phyloP scores from a whole-genome alignment of 1,140 invertebrate species.

The Caenorhabditis elegans region DNA sequence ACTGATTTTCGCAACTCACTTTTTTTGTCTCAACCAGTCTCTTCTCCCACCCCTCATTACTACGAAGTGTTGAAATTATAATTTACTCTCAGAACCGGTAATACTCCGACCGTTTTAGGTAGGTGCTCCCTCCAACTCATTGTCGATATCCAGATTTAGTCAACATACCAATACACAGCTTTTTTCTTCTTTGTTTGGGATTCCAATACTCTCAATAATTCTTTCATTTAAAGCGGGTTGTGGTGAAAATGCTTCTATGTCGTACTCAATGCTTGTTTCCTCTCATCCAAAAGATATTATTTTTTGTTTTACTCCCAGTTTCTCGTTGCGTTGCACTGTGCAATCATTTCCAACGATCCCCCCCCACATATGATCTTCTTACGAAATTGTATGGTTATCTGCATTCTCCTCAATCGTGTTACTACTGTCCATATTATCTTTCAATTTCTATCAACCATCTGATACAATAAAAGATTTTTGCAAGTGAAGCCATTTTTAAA shows the following conservation, averaged over 20 bases:
- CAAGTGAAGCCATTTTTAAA: neutral
- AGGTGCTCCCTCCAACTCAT: constrained; percentile 1
- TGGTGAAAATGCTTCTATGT: constrained; percentile 33
- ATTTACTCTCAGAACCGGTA: constrained; percentile 31
- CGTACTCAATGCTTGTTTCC: neutral
- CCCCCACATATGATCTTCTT: constrained; percentile 10
- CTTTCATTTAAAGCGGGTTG: constrained; percentile 24
- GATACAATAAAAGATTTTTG: neutral
- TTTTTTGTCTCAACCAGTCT: neutral
- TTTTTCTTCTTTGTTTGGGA: neutral
- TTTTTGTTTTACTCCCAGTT: neutral
- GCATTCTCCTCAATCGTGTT: too few species aligned
- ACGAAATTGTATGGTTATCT: neutral
- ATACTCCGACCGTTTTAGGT: constrained; percentile 26
- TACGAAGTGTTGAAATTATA: constrained; percentile 19
- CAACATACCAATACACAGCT: neutral
- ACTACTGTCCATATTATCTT: neutral
- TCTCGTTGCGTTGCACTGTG: neutral
- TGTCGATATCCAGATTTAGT: constrained; percentile 28
- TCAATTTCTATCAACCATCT: constrained; percentile 17
- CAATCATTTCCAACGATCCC: neutral
- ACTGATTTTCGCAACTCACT: too few species aligned
- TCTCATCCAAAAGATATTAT: neutral
- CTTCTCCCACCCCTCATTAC: neutral
- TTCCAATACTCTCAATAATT: constrained; percentile 16